Percentiles rank a stretch among this genome's conserved stretches.
Evolutionary conservation across 2,888 invertebrate genomes (phyloP).

Genomic region (Cacoxenus indagator): DNA sequence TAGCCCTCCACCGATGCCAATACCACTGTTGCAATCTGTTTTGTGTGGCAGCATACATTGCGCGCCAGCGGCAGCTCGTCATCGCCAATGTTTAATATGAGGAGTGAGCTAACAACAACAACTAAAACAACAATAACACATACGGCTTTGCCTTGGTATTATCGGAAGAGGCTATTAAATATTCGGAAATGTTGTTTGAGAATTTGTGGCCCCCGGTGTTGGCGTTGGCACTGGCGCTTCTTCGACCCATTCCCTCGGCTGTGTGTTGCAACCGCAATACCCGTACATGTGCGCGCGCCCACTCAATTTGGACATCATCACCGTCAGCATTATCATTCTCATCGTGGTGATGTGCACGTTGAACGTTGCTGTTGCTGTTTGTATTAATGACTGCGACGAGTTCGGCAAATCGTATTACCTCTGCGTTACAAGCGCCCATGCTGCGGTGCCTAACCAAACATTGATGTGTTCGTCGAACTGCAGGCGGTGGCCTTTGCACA

Average conservation of each 20-base stretch:
- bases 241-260: too few relatives aligned
- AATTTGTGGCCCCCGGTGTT: background rate
- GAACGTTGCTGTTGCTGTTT: background rate
- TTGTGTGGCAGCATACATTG: background rate
- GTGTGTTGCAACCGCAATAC: too few relatives aligned
- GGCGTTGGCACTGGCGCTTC: too few relatives aligned
- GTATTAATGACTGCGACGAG: background rate
- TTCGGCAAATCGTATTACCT: background rate
- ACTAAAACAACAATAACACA: background rate
- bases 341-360: background rate
- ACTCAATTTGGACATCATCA: background rate
- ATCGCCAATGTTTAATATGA: background rate
- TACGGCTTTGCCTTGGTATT: background rate
- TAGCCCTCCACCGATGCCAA: background rate
- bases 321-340: background rate
- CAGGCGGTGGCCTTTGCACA: background rate
- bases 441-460: background rate
- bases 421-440: background rate
- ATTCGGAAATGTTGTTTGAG: background rate
- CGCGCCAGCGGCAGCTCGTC: background rate
- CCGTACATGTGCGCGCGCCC: too few relatives aligned
- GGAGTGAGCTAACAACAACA: background rate
- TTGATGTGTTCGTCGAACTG: background rate
- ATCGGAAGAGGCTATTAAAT: conserved; percentile 17
- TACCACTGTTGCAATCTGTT: background rate